Conservation (phyloP, 2,113 vertebrate genomes). For the Mixornis gularis region DNA sequence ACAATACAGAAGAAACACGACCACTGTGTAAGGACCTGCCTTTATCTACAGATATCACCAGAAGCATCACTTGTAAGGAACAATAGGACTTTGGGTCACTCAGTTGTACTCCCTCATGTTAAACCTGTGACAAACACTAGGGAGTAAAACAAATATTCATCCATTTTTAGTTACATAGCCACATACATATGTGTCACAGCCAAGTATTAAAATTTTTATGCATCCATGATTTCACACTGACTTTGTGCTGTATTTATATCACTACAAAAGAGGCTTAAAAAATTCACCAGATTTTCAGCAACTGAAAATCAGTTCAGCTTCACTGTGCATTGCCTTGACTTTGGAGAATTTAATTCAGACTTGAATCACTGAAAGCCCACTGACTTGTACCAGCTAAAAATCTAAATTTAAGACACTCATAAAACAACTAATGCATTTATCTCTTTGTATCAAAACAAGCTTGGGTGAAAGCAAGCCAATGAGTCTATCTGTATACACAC, state of each 20-base stretch:
- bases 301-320: neutral
- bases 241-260: neutral
- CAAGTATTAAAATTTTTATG: neutral
- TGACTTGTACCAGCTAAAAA: neutral
- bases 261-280: neutral
- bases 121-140: neutral
- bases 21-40: neutral
- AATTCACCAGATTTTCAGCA: neutral
- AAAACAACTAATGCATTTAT: neutral
- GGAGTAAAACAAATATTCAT: neutral
- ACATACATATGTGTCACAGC: neutral
- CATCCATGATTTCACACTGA: neutral
- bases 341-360: neutral
- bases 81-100: neutral
- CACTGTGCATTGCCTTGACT: neutral
- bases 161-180: neutral
- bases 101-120: neutral
- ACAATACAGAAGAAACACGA: neutral
- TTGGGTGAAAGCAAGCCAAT: neutral
- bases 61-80: rapidly evolving
- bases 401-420: neutral
- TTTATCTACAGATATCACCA: neutral
- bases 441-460: neutral
- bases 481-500: neutral
- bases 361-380: neutral